Base-by-base conservation (phyloP, 2,113 vertebrate genomes). In the Centropus bengalensis region DNA sequence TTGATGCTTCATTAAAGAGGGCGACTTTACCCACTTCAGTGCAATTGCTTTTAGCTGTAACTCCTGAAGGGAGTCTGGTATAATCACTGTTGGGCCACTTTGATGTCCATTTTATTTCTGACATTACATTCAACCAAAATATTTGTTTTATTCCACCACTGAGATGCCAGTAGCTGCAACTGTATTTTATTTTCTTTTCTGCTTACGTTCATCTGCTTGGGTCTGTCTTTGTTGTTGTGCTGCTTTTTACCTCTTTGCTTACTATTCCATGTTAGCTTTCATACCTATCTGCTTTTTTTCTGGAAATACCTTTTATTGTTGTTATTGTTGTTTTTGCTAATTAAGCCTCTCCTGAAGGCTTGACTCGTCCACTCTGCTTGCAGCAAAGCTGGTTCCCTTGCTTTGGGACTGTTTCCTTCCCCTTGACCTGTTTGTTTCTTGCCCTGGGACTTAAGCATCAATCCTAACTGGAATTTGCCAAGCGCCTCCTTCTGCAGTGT, bases 311-410 rank as follows among this genome's bases (percentile, higher is more conserved):
- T 36, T 36, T 36, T 36, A 36, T 36, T 36, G 36, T 36, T 36
- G 36, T 36, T 1, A 8, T n/a, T 63, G 30, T 44, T 45, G 19
- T 45, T 45, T 44, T 77, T 64, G 1, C 5, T 70, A 23, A 38
- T 82, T 89, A 82, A 93, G 40, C 28, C 19, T 79, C 21, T 68
- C 20, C 9, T 91, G 8, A 71, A 71, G 26, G 54, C 15, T 52
- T 0, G 0, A 8, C 12, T 67, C 30, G 75, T 24, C 14, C n/a
- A 7, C 28, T 63, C 8, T 71, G 6, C 49, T 85, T 74, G 54
- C 62, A 76, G 30, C 38, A 78, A 71, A 79, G 45, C 20, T 54
- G 15, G 14, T 92, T 90, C 8, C 42, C n/a, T 86, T 70, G 14
- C 42, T 75, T 71, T 77, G 47, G 23, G 52, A 78, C 27, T 3